These are phyloP conservation scores for Lateolabrax maculatus DNA, from an alignment of 2,797 vertebrate genomes.

Conservation along the genomic window DNA sequence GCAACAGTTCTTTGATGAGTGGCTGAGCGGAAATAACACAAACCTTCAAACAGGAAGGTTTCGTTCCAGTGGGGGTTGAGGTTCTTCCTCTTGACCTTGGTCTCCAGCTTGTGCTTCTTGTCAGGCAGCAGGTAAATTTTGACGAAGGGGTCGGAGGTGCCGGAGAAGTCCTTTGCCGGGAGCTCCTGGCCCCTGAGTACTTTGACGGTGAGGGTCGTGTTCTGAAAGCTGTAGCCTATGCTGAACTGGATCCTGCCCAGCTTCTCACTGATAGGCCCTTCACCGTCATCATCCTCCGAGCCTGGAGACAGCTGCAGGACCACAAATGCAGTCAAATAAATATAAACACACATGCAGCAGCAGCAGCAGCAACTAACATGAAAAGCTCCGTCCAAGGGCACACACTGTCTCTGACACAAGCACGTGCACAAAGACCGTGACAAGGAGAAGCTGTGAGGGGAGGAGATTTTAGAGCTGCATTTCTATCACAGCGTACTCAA, in stretches of 20 bases:
- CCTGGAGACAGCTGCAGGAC: conserved; percentile 92
- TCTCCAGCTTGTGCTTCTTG: conserved; percentile 99
- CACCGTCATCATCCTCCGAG: conserved; percentile 95
- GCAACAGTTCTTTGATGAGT: not conserved
- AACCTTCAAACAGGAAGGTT: conserved; percentile 98
- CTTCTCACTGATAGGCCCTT: conserved; percentile 94
- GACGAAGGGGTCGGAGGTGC: conserved; percentile 98
- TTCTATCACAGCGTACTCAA: conserved; percentile 55
- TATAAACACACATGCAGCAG: conserved; percentile 14
- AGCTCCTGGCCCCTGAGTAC: conserved; percentile 97
- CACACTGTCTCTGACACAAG: conserved; percentile 27
- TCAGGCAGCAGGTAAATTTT: conserved; percentile 99
- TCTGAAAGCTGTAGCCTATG: conserved; percentile 99
- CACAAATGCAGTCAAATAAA: conserved; percentile 45
- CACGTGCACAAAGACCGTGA: conserved; percentile 45
- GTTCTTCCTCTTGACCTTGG: conserved; percentile 99
- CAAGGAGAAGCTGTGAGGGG: conserved; percentile 42
- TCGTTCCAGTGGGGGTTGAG: conserved; percentile 99
- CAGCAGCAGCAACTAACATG: conserved; percentile 20
- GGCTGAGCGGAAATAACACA: conserved; percentile 87
- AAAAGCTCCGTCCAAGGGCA: conserved; percentile 56
- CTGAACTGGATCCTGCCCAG: conserved; percentile 99
- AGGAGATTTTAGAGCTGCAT: conserved; percentile 52
- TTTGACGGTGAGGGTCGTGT: conserved; percentile 98
- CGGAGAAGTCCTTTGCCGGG: conserved; percentile 98